phyloP scores from a whole-genome alignment of 1,140 invertebrate species.

The Temnothorax nylanderi region DNA sequence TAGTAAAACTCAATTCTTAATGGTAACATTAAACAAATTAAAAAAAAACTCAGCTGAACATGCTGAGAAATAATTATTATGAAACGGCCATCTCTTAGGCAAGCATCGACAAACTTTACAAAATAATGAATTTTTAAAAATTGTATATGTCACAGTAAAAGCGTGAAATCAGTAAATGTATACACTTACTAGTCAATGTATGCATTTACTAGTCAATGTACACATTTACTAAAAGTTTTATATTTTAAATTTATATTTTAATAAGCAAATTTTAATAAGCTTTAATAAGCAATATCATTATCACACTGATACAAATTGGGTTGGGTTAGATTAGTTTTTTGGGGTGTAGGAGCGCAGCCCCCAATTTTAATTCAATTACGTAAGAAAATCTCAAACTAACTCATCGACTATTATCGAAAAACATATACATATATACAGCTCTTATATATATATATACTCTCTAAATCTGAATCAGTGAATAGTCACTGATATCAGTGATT shows the following conservation, averaged over 20 bases:
- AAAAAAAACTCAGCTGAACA: conserved; percentile 35
- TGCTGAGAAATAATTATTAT: conserved; percentile 21
- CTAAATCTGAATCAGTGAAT: too few relatives aligned
- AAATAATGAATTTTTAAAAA: not conserved
- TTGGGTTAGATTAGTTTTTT: too few relatives aligned
- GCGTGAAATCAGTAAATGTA: too few relatives aligned
- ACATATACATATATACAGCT: not conserved
- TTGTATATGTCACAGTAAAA: not conserved
- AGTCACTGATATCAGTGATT: too few relatives aligned
- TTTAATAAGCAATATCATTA: too few relatives aligned
- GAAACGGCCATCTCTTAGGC: conserved; percentile 4
- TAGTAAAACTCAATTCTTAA: not conserved
- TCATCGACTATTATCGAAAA: not conserved
- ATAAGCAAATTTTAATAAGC: too few relatives aligned
- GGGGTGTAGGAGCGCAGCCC: too few relatives aligned
- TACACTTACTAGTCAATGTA: too few relatives aligned
- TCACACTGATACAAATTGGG: too few relatives aligned
- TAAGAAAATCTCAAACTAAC: not conserved
- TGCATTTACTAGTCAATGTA: too few relatives aligned
- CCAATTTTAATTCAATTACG: not conserved
- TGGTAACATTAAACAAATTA: not conserved
- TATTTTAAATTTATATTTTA: too few relatives aligned
- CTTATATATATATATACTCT: not conserved
- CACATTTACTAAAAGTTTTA: too few relatives aligned
- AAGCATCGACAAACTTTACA: conserved; percentile 69